These are phyloP conservation scores for Palaemon carinicauda DNA, from an alignment of 1,140 invertebrate species.

Conservation along the genomic window DNA sequence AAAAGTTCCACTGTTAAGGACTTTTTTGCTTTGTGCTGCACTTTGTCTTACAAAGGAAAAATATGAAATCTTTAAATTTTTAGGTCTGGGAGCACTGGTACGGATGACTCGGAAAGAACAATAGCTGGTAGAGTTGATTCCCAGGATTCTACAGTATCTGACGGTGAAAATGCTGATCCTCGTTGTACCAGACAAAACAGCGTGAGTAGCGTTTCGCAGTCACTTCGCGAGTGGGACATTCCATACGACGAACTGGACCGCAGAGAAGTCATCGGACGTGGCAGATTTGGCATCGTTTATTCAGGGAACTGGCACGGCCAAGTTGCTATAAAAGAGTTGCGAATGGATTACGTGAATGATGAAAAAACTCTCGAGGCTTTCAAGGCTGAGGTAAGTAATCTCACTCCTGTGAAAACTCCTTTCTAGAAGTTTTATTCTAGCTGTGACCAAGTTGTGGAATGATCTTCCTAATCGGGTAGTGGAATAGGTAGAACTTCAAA, in stretches of 20 bases:
- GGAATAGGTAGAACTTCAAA: no score
- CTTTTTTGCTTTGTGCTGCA: no score
- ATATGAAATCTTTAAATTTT: no score
- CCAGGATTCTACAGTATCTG: constrained; percentile 84
- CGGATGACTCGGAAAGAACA: constrained; percentile 82
- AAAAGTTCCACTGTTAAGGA: no score
- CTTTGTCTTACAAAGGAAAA: no score
- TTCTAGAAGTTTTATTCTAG: no score
- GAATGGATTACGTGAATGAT: constrained; percentile 92
- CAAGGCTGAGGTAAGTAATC: constrained; percentile 80
- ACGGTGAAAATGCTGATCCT: constrained; percentile 69
- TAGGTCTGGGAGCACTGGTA: constrained; percentile 58
- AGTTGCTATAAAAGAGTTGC: constrained; percentile 97
- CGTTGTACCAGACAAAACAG: constrained; percentile 90
- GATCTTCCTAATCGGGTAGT: no score
- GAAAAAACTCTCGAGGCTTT: constrained; percentile 93
- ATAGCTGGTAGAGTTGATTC: constrained; percentile 80
- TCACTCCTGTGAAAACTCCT: neutral
- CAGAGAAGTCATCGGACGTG: constrained; percentile 86
- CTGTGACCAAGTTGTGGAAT: no score
- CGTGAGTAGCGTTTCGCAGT: constrained; percentile 71
- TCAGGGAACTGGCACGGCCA: constrained; percentile 97
- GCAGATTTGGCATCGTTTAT: constrained; percentile 93
- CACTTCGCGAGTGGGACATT: constrained; percentile 97
- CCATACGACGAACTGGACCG: constrained; percentile 91